Evolutionary conservation across 2,888 invertebrate genomes (phyloP).

Genomic region (Brachylomia viminalis): DNA sequence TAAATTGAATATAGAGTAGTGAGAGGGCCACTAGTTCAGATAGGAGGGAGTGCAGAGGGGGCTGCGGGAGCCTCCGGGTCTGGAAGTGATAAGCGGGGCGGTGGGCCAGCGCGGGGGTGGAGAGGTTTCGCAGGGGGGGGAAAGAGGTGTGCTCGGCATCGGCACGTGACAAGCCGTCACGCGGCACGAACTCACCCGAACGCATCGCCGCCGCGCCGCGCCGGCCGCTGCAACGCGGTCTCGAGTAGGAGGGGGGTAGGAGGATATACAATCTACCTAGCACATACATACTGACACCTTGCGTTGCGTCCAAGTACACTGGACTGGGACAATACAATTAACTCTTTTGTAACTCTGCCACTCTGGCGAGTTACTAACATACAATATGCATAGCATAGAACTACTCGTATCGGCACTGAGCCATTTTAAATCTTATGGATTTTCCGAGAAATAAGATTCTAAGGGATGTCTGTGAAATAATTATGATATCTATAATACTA

Average conservation of each 20-base stretch:
- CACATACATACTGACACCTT: conserved; percentile 47
- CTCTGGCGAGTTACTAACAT: conserved; percentile 14
- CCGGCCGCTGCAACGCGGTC: conserved; percentile 68
- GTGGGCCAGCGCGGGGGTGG: conserved; percentile 41
- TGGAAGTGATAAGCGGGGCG: conserved; percentile 73
- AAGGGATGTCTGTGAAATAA: neutral
- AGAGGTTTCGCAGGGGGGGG: conserved; percentile 38
- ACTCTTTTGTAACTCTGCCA: conserved; percentile 39
- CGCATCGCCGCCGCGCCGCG: conserved; percentile 71
- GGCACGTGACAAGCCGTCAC: conserved; percentile 81
- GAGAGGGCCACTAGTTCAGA: conserved; percentile 64
- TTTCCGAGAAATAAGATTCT: conserved; percentile 9
- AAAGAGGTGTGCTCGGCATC: conserved; percentile 57
- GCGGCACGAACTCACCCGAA: conserved; percentile 73
- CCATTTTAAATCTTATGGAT: conserved; percentile 18
- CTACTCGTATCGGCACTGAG: conserved; percentile 23
- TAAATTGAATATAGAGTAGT: conserved; percentile 70
- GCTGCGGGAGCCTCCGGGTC: conserved; percentile 69
- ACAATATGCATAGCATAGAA: neutral
- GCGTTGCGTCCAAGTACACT: conserved; percentile 44
- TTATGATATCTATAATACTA: neutral
- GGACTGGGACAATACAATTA: conserved; percentile 33
- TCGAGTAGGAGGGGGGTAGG: conserved; percentile 58
- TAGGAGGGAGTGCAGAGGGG: conserved; percentile 57
- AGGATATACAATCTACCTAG: conserved; percentile 45